A percentile compares a stretch with the other conserved stretches of the same genome.
Evolutionary conservation across 2,888 invertebrate species (phyloP).

Genomic region (Callyntrura sp.): DNA sequence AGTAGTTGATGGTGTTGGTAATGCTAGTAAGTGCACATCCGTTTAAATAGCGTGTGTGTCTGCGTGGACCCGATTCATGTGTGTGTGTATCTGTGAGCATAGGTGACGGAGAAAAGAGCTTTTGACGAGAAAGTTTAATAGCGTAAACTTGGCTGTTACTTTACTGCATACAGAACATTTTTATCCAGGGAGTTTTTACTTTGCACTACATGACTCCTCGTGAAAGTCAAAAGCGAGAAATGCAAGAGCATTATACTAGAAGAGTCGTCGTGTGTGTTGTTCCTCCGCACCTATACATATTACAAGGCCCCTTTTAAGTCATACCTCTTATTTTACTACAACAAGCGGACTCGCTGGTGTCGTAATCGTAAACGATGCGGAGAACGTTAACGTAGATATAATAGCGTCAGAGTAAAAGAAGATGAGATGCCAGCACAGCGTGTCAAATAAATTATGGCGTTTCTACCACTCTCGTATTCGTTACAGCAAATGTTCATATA

Average conservation of each 20-base stretch:
- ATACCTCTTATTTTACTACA: slow-evolving; percentile 21
- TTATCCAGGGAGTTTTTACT: slow-evolving; percentile 61
- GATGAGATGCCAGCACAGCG: slow-evolving; percentile 44
- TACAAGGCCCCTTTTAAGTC: background rate
- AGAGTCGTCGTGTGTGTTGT: background rate
- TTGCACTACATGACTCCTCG: slow-evolving; percentile 23
- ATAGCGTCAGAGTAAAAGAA: slow-evolving; percentile 8
- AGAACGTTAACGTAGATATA: slow-evolving; percentile 46
- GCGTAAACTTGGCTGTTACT: slow-evolving; percentile 37
- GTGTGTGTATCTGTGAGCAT: background rate
- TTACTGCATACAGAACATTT: slow-evolving; percentile 2
- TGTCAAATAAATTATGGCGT: slow-evolving; percentile 65
- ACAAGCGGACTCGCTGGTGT: slow-evolving; percentile 23
- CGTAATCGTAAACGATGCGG: slow-evolving; percentile 56
- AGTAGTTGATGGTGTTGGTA: slow-evolving; percentile 41
- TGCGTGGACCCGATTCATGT: background rate
- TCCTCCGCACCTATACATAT: background rate
- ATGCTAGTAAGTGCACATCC: background rate
- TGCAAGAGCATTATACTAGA: background rate
- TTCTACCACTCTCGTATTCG: background rate
- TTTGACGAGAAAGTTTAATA: slow-evolving; percentile 51
- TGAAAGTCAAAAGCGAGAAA: slow-evolving; percentile 11
- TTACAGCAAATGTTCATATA: slow-evolving; percentile 13
- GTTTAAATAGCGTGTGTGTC: background rate
- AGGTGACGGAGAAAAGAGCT: slow-evolving; percentile 32